Conservation (phyloP, 2,113 vertebrate genomes). For the Telmatochromis sp. region DNA sequence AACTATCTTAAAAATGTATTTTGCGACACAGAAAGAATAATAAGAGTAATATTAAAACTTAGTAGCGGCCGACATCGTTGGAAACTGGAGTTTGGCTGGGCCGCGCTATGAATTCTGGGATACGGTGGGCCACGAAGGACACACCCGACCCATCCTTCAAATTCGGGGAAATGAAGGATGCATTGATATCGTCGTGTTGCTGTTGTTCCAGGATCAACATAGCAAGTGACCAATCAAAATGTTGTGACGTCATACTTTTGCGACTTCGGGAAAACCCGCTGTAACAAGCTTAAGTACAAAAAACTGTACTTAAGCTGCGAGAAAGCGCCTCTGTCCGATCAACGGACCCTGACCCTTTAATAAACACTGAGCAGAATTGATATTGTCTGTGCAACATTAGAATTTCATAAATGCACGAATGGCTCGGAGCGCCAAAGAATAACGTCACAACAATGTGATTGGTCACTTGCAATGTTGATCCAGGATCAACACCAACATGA, state of each 20-base stretch:
- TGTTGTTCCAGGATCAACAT: too few relatives aligned
- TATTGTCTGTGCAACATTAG: accelerated
- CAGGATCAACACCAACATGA: too few relatives aligned
- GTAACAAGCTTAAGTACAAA: too few relatives aligned
- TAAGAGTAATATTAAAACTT: accelerated
- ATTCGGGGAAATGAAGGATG: accelerated
- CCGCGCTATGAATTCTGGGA: background rate
- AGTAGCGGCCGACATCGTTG: accelerated
- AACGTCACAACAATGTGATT: too few relatives aligned
- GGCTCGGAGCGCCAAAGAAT: too few relatives aligned
- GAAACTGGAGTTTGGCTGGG: background rate
- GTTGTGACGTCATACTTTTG: too few relatives aligned
- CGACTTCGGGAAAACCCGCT: accelerated
- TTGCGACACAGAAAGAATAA: accelerated
- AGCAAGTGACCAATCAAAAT: too few relatives aligned
- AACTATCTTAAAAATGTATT: background rate
- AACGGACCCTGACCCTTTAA: too few relatives aligned
- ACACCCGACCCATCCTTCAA: background rate
- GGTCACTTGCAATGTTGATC: too few relatives aligned
- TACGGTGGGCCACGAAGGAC: background rate
- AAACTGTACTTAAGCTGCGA: too few relatives aligned
- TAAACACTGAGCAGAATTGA: accelerated
- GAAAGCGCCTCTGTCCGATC: too few relatives aligned
- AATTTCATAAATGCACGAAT: too few relatives aligned
- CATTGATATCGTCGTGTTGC: background rate